Base-by-base conservation (phyloP, 2,113 vertebrate genomes). In the Tragelaphus scriptus region DNA sequence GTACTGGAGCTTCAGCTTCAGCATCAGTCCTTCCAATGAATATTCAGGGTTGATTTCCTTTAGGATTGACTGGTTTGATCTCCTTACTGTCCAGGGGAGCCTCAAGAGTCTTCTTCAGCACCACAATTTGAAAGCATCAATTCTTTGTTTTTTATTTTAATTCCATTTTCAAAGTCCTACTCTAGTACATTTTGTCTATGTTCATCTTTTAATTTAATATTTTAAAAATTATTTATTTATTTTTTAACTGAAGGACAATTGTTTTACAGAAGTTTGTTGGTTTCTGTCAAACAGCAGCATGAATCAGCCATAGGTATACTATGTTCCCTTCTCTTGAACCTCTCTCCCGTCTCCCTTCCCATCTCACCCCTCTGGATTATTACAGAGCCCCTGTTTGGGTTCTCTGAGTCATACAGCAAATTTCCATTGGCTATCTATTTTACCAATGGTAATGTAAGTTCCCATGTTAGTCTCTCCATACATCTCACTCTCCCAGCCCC, bases 401-500 rank as follows among this genome's bases (percentile, higher is more conserved):
- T 40, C 19, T 9, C 65, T 0, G 2, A 71, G n/a, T 71, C 68
- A 40, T 9, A 65, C 1, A 71, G 68, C 68, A 40, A 40, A 23
- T 71, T 12, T 19, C n/a, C 10, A 40, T 19, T 40, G 10, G 5
- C n/a, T 40, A 2, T 23, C n/a, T 71, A 23, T 3, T 6, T 23
- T 3, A 71, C 19, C 40, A 23, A 36, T 36, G 8, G n/a, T 21
- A 71, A 6, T 36, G 9, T 40, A 40, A 36, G 17, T 40, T 23
- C 11, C n/a, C 19, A 6, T 12, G 68, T 40, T 23, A 23, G n/a
- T 40, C 19, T 40, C 19, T 23, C n/a, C n/a, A 6, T 23, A 23
- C 2, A 1, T 71, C 19, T 12, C 65, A 71, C 0, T 0, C n/a
- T 36, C n/a, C n/a, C n/a, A 36, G 59, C 16, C 17, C 17, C n/a